Base-by-base conservation (phyloP, 2,888 invertebrate genomes). In the Aelia acuminata region DNA sequence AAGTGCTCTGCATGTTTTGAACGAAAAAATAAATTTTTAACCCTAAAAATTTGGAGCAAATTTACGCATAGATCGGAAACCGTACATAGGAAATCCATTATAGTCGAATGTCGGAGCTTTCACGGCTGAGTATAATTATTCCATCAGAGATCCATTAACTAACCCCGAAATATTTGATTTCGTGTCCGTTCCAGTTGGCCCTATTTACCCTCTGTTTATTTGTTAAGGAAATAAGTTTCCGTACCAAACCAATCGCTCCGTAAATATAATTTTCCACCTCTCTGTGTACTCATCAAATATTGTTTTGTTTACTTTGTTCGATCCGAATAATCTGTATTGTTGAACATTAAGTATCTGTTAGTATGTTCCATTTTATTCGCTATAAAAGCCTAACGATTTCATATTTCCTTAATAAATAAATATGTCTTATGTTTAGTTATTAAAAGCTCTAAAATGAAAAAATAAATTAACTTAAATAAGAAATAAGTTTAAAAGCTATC, bases 121-220 rank as follows among this genome's bases (percentile, higher is more conserved):
- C 18, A 35, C 63, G 2, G 7, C 11, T 18, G 15, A 63, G 63
- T 31, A 18, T 35, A 13, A 13, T 35, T 20, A 35, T 70, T 70
- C 63, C 63, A 70, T 70, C 0, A 35, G 63, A 35, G 20, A 4
- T 18, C 18, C 63, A 70, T 70, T 70, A 70, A 70, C 63, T 35
- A 70, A 31, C 63, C 35, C 63, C 7, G 31, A 35, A 70, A 70
- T 70, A 35, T 70, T 70, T 70, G 63, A 70, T 70, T 70, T 35
- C 35, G 13, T 35, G 5, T 70, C 63, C 31, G 35, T 70, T 70
- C 20, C 63, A 31, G 7, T 8, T 70, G 4, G 31, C 7, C 63
- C 18, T 70, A 70, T 70, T 70, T 70, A 35, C 63, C 31, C 7
- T 35, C 7, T 35, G 5, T 18, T 1, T 20, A 35, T 70, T 70